A percentile compares a stretch with the other conserved stretches of the same genome.
phyloP scores from a whole-genome alignment of 2,113 vertebrate genomes.

The Anguilla japonica region DNA sequence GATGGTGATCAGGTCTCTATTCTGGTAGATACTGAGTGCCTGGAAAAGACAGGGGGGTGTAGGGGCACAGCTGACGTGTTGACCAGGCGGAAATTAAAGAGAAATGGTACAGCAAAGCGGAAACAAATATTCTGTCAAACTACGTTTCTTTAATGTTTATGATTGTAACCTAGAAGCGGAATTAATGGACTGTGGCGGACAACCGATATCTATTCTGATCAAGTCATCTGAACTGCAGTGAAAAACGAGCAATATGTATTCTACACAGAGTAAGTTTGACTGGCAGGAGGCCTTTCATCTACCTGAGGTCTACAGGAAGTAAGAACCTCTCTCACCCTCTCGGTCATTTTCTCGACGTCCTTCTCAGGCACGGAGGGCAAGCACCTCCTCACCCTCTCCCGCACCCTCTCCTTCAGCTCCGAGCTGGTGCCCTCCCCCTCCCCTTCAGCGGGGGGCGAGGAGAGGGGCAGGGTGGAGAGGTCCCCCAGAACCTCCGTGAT shows the following conservation, averaged over 20 bases:
- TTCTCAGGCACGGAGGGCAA: slow-evolving; percentile 52
- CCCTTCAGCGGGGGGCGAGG: slow-evolving; percentile 11
- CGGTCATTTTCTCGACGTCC: slow-evolving; percentile 58
- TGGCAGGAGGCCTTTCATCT: background rate
- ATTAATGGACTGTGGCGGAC: too few species aligned
- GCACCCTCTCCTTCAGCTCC: slow-evolving; percentile 45
- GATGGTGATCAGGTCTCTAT: slow-evolving; percentile 75
- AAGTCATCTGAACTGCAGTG: background rate
- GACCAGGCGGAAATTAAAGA: too few species aligned
- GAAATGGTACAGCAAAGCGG: background rate
- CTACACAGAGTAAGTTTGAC: background rate
- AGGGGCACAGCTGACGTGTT: background rate
- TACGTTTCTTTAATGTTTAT: background rate
- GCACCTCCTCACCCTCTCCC: slow-evolving; percentile 56
- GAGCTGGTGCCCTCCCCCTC: slow-evolving; percentile 32
- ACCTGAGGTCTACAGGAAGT: background rate
- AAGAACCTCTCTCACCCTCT: slow-evolving; percentile 36
- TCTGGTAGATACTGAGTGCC: slow-evolving; percentile 74
- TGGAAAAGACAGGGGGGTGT: slow-evolving; percentile 39
- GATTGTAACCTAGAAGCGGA: background rate
- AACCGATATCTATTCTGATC: too few species aligned
- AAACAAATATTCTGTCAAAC: background rate
- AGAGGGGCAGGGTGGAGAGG: slow-evolving; percentile 42
- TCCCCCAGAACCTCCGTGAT: slow-evolving; percentile 68
- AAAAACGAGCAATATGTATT: too few species aligned